Conservation (phyloP, 2,797 vertebrate species). For the Chloroceryle amazona region DNA sequence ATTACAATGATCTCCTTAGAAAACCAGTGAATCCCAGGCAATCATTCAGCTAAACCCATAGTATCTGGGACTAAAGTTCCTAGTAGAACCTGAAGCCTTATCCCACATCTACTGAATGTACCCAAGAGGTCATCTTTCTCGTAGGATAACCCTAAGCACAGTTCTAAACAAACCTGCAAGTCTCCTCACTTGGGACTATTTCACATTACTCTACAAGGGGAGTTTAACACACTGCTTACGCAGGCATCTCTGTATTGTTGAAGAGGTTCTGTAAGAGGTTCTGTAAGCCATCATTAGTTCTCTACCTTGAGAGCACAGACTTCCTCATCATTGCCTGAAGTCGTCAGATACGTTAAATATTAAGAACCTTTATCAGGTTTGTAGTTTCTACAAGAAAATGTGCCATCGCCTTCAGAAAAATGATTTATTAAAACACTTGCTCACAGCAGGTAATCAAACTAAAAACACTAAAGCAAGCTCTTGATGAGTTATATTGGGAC, state of each 20-base stretch:
- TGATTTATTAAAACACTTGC: neutral
- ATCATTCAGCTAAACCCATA: neutral
- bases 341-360: neutral
- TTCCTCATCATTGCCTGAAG: neutral
- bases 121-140: rapidly evolving
- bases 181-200: neutral
- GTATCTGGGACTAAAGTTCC: neutral
- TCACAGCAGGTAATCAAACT: neutral
- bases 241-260: neutral
- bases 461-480: neutral
- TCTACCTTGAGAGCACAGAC: neutral
- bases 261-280: neutral
- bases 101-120: neutral
- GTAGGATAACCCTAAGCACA: neutral
- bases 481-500: neutral
- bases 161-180: neutral
- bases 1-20: neutral
- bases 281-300: neutral
- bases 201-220: neutral
- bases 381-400: neutral
- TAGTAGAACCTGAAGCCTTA: neutral
- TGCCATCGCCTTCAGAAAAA: neutral
- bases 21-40: neutral
- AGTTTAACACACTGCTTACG: rapidly evolving
- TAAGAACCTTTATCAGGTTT: neutral